Percentiles rank a stretch among this genome's conserved stretches.
Evolutionary conservation across 2,797 vertebrate species (phyloP).

Genomic region (Craterocephalus amniculus): DNA sequence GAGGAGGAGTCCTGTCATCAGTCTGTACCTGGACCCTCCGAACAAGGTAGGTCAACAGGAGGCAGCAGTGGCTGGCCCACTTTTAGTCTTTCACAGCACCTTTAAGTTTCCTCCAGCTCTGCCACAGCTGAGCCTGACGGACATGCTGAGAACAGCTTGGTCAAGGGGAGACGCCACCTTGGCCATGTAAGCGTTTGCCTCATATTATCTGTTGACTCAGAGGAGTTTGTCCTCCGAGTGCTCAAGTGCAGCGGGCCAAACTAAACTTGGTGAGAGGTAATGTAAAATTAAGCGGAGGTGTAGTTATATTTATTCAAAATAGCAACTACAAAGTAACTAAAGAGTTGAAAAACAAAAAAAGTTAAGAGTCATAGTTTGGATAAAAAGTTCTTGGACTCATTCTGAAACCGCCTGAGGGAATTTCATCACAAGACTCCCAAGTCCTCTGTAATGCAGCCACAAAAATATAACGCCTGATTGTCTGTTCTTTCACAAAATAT

Average conservation of each 20-base stretch:
- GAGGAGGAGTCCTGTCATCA: conserved; percentile 86
- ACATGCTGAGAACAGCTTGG: conserved; percentile 53
- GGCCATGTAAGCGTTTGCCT: conserved; percentile 20
- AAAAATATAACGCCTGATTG: conserved; percentile 62
- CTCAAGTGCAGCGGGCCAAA: conserved; percentile 23
- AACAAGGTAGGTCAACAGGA: conserved; percentile 85
- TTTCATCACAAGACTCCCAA: conserved; percentile 67
- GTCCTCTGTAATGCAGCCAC: conserved; percentile 54
- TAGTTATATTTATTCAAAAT: conserved; percentile 22
- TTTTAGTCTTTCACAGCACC: conserved; percentile 87
- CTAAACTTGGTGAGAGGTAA: conserved; percentile 21
- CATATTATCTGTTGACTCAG: conserved; percentile 54
- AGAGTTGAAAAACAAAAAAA: conserved; percentile 45
- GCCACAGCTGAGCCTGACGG: conserved; percentile 66
- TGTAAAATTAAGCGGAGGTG: conserved; percentile 18
- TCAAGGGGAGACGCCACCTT: conserved; percentile 50
- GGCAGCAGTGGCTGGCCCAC: conserved; percentile 82
- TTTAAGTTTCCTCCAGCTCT: conserved; percentile 81
- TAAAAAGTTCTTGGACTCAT: conserved; percentile 60
- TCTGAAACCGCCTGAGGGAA: conserved; percentile 57
- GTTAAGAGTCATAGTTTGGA: conserved; percentile 46
- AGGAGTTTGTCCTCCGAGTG: conserved; percentile 35
- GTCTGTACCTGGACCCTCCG: conserved; percentile 82
- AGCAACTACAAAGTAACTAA: conserved; percentile 2
- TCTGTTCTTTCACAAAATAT: conserved; percentile 57